These are phyloP conservation scores for Troides aeacus DNA, from an alignment of 2,888 invertebrate species.

Conservation along the genomic window DNA sequence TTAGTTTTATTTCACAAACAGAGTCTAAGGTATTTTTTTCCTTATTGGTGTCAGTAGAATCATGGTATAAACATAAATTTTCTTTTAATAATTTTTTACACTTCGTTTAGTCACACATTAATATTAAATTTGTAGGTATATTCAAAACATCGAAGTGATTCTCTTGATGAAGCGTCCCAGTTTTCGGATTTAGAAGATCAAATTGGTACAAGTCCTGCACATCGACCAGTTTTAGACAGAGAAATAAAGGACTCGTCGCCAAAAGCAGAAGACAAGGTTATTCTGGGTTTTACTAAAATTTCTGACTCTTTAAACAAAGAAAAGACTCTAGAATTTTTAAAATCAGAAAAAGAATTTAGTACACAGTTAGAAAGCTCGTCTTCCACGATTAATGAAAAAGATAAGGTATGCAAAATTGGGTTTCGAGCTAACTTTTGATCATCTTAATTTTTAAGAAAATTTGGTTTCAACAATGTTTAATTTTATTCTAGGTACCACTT, in stretches of 20 bases:
- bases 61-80: not conserved
- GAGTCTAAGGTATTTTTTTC: constrained; percentile 66
- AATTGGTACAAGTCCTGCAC: constrained; percentile 67
- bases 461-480: not conserved
- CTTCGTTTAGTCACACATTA: not conserved
- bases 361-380: constrained; percentile 49
- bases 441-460: not conserved
- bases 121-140: constrained; percentile 52
- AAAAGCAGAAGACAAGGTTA: constrained; percentile 45
- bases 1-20: constrained; percentile 73
- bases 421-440: no score
- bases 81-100: not conserved
- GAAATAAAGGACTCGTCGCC: constrained; percentile 31
- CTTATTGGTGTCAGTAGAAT: no score
- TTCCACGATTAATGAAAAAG: constrained; percentile 44
- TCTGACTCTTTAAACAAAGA: constrained; percentile 42
- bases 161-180: constrained; percentile 73
- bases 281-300: constrained; percentile 37
- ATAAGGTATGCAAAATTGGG: constrained; percentile 50
- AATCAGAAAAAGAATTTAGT: constrained; percentile 64
- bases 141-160: constrained; percentile 74
- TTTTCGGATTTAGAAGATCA: constrained; percentile 77
- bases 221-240: constrained; percentile 50
- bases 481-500: constrained; percentile 48
- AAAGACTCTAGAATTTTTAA: constrained; percentile 63